These are phyloP conservation scores for Cydia strobilella DNA, from an alignment of 1,140 invertebrate species.

Conservation along the genomic window DNA sequence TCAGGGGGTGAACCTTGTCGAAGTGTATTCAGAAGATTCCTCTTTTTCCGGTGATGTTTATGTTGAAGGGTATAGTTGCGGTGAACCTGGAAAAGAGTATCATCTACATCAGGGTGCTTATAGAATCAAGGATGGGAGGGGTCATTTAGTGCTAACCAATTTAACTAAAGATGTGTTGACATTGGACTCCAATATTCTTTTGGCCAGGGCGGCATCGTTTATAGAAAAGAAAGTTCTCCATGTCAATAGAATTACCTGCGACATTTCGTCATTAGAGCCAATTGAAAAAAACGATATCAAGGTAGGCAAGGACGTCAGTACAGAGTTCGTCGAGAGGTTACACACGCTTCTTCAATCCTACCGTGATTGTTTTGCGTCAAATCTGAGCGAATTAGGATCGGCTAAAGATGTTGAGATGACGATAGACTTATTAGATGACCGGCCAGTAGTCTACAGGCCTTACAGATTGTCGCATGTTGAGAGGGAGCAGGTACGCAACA, in stretches of 20 bases:
- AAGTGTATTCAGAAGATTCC: constrained; percentile 27
- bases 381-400: constrained; percentile 2
- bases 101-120: constrained; percentile 17
- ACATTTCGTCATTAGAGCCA: not conserved
- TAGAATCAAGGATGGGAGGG: not conserved
- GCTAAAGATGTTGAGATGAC: constrained; percentile 18
- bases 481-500: constrained; percentile 19
- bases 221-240: not conserved
- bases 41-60: constrained; percentile 20
- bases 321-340: not conserved
- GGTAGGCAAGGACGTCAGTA: not conserved
- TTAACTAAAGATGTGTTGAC: not conserved
- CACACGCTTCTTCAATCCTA: not conserved
- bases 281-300: not conserved
- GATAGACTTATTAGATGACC: constrained; percentile 3
- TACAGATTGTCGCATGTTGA: constrained; percentile 31
- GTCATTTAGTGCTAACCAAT: not conserved
- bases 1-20: constrained; percentile 23
- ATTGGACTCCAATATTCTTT: not conserved
- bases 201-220: not conserved
- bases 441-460: constrained; percentile 22
- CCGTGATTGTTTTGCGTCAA: not conserved
- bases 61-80: constrained; percentile 33
- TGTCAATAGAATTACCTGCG: not conserved
- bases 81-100: constrained; percentile 7